phyloP scores from a whole-genome alignment of 2,888 invertebrate genomes.

The Acholoe squamosa region DNA sequence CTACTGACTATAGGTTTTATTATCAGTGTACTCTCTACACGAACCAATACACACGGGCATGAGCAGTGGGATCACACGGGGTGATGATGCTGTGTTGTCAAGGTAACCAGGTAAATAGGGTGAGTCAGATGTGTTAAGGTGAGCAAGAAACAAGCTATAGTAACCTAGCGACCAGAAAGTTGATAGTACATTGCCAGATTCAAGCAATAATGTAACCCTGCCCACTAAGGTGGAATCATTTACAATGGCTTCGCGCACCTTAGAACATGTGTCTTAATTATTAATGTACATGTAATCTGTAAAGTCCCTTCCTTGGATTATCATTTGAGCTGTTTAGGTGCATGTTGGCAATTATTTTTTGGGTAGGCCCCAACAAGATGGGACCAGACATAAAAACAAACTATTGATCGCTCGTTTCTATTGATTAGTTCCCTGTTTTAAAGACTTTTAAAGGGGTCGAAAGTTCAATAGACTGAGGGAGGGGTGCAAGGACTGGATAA shows the following conservation, averaged over 20 bases:
- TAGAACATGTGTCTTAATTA: too few species aligned
- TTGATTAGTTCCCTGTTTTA: not conserved
- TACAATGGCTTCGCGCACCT: too few species aligned
- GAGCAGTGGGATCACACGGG: not conserved
- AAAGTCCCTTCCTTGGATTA: too few species aligned
- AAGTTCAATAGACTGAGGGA: not conserved
- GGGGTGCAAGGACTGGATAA: too few species aligned
- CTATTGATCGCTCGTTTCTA: not conserved
- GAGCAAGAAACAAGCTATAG: not conserved
- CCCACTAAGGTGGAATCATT: too few species aligned
- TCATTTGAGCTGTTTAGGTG: too few species aligned
- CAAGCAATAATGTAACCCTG: too few species aligned
- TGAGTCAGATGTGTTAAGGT: slow-evolving; percentile 2
- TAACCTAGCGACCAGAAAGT: not conserved
- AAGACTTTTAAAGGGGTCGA: not conserved
- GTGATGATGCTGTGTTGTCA: slow-evolving; percentile 4
- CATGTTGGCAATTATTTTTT: not conserved
- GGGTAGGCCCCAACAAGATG: not conserved
- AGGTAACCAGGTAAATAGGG: slow-evolving; percentile 20
- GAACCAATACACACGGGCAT: not conserved
- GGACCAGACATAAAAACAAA: not conserved
- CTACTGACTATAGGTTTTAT: too few species aligned
- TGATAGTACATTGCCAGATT: too few species aligned
- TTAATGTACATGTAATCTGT: too few species aligned
- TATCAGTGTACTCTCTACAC: not conserved